A percentile compares a stretch with the other conserved stretches of the same genome.
Conservation (phyloP, 2,797 vertebrate species). For the Mormyrus proboscirostris region DNA sequence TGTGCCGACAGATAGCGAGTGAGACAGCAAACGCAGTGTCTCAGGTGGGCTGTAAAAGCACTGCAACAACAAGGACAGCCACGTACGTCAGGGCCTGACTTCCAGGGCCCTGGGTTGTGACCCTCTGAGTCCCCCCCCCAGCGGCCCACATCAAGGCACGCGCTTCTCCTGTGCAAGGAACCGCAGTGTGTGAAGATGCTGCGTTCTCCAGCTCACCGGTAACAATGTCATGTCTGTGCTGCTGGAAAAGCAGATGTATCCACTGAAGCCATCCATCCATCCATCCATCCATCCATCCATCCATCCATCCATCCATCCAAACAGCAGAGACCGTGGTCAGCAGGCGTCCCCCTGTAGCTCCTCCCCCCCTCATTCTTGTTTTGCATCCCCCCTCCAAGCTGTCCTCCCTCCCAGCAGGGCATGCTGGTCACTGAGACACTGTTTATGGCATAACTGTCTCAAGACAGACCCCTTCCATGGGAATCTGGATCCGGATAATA, state of each 20-base stretch:
- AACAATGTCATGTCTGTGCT: slow-evolving; percentile 56
- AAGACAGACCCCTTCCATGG: slow-evolving; percentile 16
- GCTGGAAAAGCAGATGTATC: not conserved
- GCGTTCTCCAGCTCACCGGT: slow-evolving; percentile 39
- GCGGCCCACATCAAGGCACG: not conserved
- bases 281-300: not conserved
- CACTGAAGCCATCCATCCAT: not conserved
- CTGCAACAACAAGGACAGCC: slow-evolving; percentile 25
- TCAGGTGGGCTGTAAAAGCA: not conserved
- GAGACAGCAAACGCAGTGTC: not conserved
- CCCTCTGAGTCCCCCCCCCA: slow-evolving; percentile 41
- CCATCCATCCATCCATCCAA: not conserved
- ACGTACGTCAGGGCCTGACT: slow-evolving; percentile 29
- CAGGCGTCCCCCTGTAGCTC: not conserved
- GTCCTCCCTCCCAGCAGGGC: not conserved
- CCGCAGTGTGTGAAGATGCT: slow-evolving; percentile 28
- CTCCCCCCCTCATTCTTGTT: not conserved
- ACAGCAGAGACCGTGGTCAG: not conserved
- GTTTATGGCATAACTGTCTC: not conserved
- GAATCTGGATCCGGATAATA: slow-evolving; percentile 28
- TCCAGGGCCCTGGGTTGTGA: slow-evolving; percentile 34
- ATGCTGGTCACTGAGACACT: not conserved
- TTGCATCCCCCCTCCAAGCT: not conserved
- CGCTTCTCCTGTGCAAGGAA: slow-evolving; percentile 31
- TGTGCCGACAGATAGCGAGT: not conserved